Conservation (phyloP, 2,888 invertebrate genomes). For the Antheraea assamensis region DNA sequence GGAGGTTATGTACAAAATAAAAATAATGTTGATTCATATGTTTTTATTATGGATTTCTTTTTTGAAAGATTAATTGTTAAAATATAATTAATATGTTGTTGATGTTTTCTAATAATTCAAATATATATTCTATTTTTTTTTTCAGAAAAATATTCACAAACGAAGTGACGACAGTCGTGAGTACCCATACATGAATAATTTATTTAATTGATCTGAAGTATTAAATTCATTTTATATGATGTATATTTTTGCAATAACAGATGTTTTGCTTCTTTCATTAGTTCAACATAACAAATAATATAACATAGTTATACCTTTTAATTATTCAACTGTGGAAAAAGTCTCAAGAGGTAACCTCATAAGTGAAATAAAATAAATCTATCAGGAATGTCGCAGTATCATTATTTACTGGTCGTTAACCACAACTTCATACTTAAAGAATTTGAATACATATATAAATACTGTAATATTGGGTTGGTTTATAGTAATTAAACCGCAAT, state of each 20-base stretch:
- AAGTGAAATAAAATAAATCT: neutral
- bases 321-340: neutral
- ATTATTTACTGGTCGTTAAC: neutral
- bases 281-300: too few relatives aligned
- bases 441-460: neutral
- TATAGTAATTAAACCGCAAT: neutral
- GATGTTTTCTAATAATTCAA: neutral
- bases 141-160: neutral
- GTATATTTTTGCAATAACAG: too few relatives aligned
- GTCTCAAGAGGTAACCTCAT: too few relatives aligned
- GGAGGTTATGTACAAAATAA: neutral
- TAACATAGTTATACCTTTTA: too few relatives aligned
- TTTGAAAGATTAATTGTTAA: too few relatives aligned
- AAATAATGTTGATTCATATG: neutral
- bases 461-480: neutral
- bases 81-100: too few relatives aligned
- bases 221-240: too few relatives aligned
- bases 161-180: neutral
- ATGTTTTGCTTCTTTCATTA: too few relatives aligned
- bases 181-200: neutral
- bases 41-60: neutral
- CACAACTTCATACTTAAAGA: neutral
- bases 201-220: neutral
- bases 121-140: neutral
- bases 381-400: neutral